phyloP scores from a whole-genome alignment of 2,888 invertebrate species.

The Tiphia femorata region DNA sequence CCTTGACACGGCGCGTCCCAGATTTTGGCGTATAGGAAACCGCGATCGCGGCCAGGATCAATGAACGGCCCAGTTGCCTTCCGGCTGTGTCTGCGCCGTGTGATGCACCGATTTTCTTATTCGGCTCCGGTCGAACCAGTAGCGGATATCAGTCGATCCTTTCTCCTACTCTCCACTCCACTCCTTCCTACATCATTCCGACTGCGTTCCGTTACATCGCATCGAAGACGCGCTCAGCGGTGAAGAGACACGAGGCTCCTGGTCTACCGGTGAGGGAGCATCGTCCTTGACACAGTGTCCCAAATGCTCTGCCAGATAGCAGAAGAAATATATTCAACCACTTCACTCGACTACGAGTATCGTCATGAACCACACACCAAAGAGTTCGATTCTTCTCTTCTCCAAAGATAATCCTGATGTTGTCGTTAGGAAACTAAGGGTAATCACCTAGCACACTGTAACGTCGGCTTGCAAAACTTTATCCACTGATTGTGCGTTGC shows the following conservation, averaged over 20 bases:
- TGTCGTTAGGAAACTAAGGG: too few relatives aligned
- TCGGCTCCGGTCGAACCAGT: background rate
- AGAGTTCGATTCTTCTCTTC: too few relatives aligned
- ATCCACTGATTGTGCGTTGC: too few relatives aligned
- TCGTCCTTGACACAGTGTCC: constrained; percentile 49
- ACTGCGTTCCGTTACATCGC: constrained; percentile 24
- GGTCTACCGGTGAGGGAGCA: constrained; percentile 12
- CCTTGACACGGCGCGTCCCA: constrained; percentile 42
- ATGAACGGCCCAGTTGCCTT: background rate
- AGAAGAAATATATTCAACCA: constrained; percentile 13
- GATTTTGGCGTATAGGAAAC: constrained; percentile 24
- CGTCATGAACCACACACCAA: too few relatives aligned
- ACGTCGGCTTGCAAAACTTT: too few relatives aligned
- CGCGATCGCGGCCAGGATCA: background rate
- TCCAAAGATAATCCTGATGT: too few relatives aligned
- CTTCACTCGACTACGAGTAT: too few relatives aligned
- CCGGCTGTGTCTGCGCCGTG: too few relatives aligned
- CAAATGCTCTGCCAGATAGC: constrained; percentile 17
- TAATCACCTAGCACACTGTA: too few relatives aligned
- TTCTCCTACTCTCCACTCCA: background rate
- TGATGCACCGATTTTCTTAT: too few relatives aligned
- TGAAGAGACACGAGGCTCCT: constrained; percentile 12
- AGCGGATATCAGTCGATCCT: background rate
- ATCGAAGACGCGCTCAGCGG: too few relatives aligned
- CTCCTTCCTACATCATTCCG: too few relatives aligned